A percentile compares a stretch with the other conserved stretches of the same genome.
These are phyloP conservation scores for Botia almorhae DNA, from an alignment of 2,797 vertebrate species.

Conservation along the genomic window DNA sequence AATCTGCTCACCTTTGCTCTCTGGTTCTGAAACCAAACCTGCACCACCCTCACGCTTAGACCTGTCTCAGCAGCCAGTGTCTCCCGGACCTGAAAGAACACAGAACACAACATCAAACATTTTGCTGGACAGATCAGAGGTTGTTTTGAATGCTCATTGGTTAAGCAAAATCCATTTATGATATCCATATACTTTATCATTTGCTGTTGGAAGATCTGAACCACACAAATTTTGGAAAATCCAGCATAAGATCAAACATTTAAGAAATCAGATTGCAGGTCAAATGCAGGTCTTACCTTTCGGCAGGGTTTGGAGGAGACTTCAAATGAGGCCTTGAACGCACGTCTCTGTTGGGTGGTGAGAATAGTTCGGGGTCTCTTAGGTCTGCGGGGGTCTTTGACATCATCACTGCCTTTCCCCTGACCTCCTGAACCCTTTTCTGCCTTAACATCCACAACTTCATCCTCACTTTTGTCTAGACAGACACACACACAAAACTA, in stretches of 20 bases:
- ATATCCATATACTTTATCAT: too few species aligned
- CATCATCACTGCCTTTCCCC: constrained; percentile 81
- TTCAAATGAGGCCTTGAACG: constrained; percentile 94
- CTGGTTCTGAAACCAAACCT: constrained; percentile 98
- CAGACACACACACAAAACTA: background rate
- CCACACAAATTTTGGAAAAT: too few species aligned
- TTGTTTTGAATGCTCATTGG: too few species aligned
- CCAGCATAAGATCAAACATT: too few species aligned
- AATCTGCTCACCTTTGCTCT: constrained; percentile 87
- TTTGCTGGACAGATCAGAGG: background rate
- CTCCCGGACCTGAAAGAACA: constrained; percentile 85
- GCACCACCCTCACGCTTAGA: constrained; percentile 92
- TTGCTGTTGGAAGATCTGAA: too few species aligned
- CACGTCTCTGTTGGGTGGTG: constrained; percentile 89
- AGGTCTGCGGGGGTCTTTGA: constrained; percentile 85
- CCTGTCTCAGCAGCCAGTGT: constrained; percentile 93
- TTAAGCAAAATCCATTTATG: too few species aligned
- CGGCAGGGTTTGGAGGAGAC: constrained; percentile 95
- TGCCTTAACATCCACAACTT: constrained; percentile 85
- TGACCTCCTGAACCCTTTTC: constrained; percentile 79
- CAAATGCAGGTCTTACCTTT: constrained; percentile 78
- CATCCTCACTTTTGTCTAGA: constrained; percentile 88
- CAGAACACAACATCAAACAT: background rate
- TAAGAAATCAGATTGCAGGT: too few species aligned
- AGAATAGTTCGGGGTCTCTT: constrained; percentile 94